A percentile compares a stretch with the other conserved stretches of the same genome.
Evolutionary conservation across 2,888 invertebrate species (phyloP).

Genomic region (Orchestes rusci): DNA sequence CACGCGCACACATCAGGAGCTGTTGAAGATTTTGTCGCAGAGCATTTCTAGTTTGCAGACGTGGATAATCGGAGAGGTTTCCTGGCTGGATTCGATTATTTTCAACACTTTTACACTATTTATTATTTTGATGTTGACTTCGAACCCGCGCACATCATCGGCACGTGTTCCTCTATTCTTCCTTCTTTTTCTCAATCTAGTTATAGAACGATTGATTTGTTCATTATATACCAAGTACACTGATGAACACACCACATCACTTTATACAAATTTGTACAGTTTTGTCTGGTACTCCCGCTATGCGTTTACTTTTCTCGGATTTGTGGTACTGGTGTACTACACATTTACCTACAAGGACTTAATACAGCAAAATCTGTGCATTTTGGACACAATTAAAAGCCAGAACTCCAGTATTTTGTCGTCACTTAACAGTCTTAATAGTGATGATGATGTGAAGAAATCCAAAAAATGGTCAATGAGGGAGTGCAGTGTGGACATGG

Average conservation of each 20-base stretch:
- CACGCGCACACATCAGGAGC: constrained; percentile 47
- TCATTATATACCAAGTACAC: constrained; percentile 19
- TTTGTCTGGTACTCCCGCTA: constrained; percentile 46
- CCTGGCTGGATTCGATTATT: constrained; percentile 55
- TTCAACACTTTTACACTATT: constrained; percentile 50
- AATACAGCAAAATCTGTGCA: constrained; percentile 40
- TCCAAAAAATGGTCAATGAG: neutral
- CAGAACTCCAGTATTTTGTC: constrained; percentile 37
- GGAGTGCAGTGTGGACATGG: too few relatives aligned
- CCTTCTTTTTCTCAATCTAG: constrained; percentile 46
- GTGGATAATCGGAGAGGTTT: constrained; percentile 57
- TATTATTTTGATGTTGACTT: constrained; percentile 51
- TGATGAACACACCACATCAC: constrained; percentile 23
- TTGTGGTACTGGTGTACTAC: constrained; percentile 37
- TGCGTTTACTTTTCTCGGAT: constrained; percentile 36
- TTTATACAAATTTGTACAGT: constrained; percentile 41
- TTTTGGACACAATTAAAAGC: constrained; percentile 42
- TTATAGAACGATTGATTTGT: constrained; percentile 45
- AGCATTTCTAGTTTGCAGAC: constrained; percentile 49
- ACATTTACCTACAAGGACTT: constrained; percentile 43
- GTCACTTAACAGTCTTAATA: too few relatives aligned
- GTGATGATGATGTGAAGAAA: neutral
- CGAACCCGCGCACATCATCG: constrained; percentile 48
- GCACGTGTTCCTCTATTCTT: constrained; percentile 51
- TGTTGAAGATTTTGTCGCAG: constrained; percentile 41